phyloP scores from a whole-genome alignment of 2,797 vertebrate species.

The Melanotaenia boesemani region DNA sequence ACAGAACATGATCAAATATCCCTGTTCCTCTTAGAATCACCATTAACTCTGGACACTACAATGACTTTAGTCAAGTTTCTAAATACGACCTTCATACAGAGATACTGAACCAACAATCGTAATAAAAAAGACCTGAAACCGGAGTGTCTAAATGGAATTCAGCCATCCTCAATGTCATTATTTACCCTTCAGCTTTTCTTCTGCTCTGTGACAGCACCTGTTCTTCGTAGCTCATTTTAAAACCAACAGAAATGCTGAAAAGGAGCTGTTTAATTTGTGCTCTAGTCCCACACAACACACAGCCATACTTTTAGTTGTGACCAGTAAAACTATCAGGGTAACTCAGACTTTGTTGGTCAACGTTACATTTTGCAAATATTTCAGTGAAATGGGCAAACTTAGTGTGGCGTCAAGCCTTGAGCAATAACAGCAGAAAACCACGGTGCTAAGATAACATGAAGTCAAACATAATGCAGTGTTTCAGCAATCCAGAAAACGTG shows the following conservation, averaged over 20 bases:
- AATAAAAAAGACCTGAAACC: neutral
- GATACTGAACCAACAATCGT: neutral
- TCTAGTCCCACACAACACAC: neutral
- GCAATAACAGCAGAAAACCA: slow-evolving; percentile 5
- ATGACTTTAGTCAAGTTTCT: too few relatives aligned
- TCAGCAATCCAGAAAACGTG: neutral
- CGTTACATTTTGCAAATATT: slow-evolving; percentile 1
- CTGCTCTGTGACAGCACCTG: neutral
- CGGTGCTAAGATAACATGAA: neutral
- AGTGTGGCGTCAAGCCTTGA: neutral
- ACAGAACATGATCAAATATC: too few relatives aligned
- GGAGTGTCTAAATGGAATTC: neutral
- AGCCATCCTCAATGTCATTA: neutral
- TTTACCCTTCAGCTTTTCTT: neutral
- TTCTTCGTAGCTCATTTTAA: too few relatives aligned
- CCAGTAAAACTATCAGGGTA: too few relatives aligned
- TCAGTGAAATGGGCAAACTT: neutral
- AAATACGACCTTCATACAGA: too few relatives aligned
- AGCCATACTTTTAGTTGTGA: too few relatives aligned
- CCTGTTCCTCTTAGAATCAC: too few relatives aligned
- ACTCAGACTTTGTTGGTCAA: neutral
- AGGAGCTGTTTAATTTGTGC: neutral
- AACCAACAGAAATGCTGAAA: neutral
- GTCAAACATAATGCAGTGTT: neutral
- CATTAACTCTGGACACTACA: too few relatives aligned